These are phyloP conservation scores for Atopsyche davidsoni DNA, from an alignment of 1,140 invertebrate genomes.

Conservation along the genomic window DNA sequence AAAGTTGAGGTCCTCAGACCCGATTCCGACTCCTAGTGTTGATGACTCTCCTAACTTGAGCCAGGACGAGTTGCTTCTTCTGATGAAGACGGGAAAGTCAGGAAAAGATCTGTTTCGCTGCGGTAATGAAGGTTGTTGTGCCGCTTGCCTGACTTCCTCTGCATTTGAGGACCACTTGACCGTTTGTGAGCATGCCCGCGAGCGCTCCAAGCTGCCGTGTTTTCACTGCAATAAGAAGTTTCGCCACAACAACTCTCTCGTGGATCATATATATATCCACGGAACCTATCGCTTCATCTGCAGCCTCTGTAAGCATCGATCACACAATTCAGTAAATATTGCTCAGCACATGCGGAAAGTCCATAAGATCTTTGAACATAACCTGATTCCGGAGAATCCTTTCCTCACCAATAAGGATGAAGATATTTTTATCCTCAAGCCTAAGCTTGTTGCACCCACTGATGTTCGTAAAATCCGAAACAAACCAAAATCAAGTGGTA, in stretches of 20 bases:
- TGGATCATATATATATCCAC: conserved; percentile 39
- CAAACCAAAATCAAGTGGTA: conserved; percentile 21
- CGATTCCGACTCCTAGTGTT: no score
- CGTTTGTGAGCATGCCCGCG: conserved; percentile 35
- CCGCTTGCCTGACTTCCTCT: conserved; percentile 30
- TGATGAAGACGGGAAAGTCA: conserved; percentile 1
- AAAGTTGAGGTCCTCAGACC: no score
- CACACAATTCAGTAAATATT: conserved; percentile 34
- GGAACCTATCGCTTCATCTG: conserved; percentile 39
- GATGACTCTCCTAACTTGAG: no score
- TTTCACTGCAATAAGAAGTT: conserved; percentile 49
- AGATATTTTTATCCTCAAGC: conserved; percentile 45
- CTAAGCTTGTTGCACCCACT: background rate
- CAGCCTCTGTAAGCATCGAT: conserved; percentile 21
- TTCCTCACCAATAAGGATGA: conserved; percentile 45
- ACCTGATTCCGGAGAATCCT: conserved; percentile 46
- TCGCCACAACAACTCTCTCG: conserved; percentile 33
- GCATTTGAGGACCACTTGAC: conserved; percentile 46
- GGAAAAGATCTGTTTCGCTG: conserved; percentile 48
- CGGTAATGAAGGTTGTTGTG: conserved; percentile 42
- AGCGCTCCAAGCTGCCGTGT: conserved; percentile 37
- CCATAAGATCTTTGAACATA: conserved; percentile 44
- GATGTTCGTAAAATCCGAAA: conserved; percentile 4
- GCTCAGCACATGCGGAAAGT: conserved; percentile 50
- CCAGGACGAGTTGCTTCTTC: background rate